phyloP scores from a whole-genome alignment of 2,113 vertebrate species.

The Cyanoderma ruficeps region DNA sequence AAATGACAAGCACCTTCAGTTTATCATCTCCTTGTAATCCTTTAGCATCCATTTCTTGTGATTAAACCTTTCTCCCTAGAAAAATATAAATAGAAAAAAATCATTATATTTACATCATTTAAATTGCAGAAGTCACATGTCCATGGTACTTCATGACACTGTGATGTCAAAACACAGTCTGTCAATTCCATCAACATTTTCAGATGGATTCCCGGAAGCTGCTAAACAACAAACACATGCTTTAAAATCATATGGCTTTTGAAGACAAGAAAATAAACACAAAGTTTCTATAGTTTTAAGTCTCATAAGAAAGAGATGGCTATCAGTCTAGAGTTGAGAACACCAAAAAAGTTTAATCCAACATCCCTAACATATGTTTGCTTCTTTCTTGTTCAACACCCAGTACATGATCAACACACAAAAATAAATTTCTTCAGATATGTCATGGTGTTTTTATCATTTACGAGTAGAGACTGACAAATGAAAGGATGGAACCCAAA shows the following conservation, averaged over 20 bases:
- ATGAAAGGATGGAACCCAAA: neutral
- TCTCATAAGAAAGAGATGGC: neutral
- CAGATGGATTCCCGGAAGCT: neutral
- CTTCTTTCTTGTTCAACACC: neutral
- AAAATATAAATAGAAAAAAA: neutral
- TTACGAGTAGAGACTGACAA: neutral
- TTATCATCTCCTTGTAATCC: slow-evolving; percentile 29
- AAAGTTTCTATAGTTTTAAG: neutral
- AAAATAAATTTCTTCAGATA: neutral
- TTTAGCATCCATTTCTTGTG: slow-evolving; percentile 63
- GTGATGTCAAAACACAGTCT: neutral
- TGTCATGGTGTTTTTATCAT: neutral
- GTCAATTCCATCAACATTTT: neutral
- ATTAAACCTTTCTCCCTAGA: neutral
- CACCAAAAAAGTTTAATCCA: neutral
- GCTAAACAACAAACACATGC: neutral
- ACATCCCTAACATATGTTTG: neutral
- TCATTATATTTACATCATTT: neutral
- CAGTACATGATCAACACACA: neutral
- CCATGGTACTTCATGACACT: neutral
- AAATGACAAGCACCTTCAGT: slow-evolving; percentile 33
- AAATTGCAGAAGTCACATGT: neutral
- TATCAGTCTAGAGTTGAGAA: neutral
- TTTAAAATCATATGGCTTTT: neutral
- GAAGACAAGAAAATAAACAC: neutral